Conservation (phyloP, 92 coral and sea anemone species). For the Porites cylindrica region DNA sequence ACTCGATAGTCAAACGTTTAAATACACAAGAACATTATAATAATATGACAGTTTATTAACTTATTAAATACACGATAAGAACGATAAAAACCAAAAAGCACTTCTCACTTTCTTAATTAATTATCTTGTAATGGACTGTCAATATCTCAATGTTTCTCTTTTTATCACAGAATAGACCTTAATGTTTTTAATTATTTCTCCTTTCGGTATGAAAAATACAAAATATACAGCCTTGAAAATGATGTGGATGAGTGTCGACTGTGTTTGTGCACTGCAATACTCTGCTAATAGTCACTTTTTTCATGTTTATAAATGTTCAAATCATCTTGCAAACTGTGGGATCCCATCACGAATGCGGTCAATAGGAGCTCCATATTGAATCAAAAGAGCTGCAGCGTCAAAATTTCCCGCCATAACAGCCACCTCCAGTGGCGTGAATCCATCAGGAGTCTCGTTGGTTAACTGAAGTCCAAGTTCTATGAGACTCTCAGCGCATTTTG, state of each 20-base stretch:
- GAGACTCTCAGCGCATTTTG: constrained; percentile 65
- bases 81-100: not conserved
- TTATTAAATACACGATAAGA: constrained; percentile 17
- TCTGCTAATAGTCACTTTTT: not conserved
- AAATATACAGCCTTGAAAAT: not conserved
- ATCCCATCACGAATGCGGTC: constrained; percentile 87
- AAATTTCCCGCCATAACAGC: constrained; percentile 87
- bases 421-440: constrained; percentile 82
- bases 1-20: not conserved
- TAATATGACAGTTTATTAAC: constrained; percentile 1
- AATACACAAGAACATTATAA: not conserved
- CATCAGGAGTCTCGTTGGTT: constrained; percentile 78
- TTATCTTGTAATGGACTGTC: not conserved
- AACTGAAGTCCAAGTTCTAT: constrained; percentile 76
- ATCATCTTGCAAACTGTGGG: constrained; percentile 29
- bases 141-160: not conserved
- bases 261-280: not conserved
- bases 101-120: not conserved
- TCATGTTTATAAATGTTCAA: too few species aligned
- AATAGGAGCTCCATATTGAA: constrained; percentile 87
- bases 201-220: not conserved
- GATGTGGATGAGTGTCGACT: not conserved
- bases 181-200: not conserved
- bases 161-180: not conserved
- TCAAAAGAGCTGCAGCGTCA: constrained; percentile 79